Evolutionary conservation across 1,140 invertebrate species (phyloP).

Genomic region (Drosophila athabasca): DNA sequence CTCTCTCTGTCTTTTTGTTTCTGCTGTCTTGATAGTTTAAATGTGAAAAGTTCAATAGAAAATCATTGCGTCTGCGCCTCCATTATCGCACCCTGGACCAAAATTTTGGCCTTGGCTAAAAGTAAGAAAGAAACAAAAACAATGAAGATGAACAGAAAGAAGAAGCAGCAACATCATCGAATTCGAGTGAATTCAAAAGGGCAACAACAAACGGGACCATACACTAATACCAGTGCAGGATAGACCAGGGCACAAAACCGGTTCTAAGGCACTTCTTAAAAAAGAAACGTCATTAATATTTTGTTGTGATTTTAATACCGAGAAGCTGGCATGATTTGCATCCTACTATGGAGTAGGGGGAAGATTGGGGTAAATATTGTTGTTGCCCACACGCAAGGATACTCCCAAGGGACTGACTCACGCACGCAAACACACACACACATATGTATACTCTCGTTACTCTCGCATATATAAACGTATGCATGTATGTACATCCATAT

Average conservation of each 20-base stretch:
- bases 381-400: slow-evolving; percentile 50
- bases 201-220: slow-evolving; percentile 39
- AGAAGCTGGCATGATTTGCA: neutral
- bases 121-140: slow-evolving; percentile 27
- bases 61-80: slow-evolving; percentile 69
- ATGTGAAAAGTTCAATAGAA: slow-evolving; percentile 46
- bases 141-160: slow-evolving; percentile 13
- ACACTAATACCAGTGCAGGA: slow-evolving; percentile 51
- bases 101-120: slow-evolving; percentile 67
- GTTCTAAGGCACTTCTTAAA: slow-evolving; percentile 14
- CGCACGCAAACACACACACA: slow-evolving; percentile 10
- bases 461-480: slow-evolving; percentile 8
- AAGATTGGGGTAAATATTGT: neutral
- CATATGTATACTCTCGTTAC: neutral
- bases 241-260: slow-evolving; percentile 57
- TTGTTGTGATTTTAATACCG: no score
- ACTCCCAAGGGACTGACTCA: slow-evolving; percentile 32
- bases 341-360: neutral
- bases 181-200: slow-evolving; percentile 50
- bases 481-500: slow-evolving; percentile 7
- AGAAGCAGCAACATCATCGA: slow-evolving; percentile 37
- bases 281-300: no score
- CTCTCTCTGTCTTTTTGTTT: slow-evolving; percentile 27
- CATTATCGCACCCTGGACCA: slow-evolving; percentile 26
- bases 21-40: slow-evolving; percentile 35